Conservation (phyloP, 1,140 invertebrate genomes). For the Potamilus streckersoni region DNA sequence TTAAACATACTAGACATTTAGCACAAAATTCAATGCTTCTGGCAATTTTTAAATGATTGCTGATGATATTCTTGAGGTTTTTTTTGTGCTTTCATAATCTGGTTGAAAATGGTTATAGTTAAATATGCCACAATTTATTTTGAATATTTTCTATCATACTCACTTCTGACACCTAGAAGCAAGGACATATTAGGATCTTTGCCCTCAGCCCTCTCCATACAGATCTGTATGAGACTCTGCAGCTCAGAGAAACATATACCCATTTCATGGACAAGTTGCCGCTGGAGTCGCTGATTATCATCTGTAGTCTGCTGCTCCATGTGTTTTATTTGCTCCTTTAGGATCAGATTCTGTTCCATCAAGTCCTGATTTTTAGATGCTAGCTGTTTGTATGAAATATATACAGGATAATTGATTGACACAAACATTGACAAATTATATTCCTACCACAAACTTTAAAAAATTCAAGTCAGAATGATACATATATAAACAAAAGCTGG, state of each 20-base stretch:
- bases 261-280: constrained; percentile 53
- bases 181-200: constrained; percentile 62
- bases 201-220: constrained; percentile 55
- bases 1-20: no score
- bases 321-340: constrained; percentile 53
- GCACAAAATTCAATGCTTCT: no score
- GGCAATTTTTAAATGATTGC: no score
- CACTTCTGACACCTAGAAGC: constrained; percentile 57
- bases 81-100: no score
- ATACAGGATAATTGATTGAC: no score
- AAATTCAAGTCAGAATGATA: no score
- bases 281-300: constrained; percentile 46
- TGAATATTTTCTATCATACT: constrained; percentile 9
- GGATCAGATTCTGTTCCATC: constrained; percentile 52
- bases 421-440: no score
- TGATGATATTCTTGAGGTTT: no score
- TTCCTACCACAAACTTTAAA: no score
- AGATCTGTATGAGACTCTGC: constrained; percentile 58
- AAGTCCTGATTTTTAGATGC: constrained; percentile 56
- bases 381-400: constrained; percentile 39
- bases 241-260: constrained; percentile 60
- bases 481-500: no score
- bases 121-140: no score
- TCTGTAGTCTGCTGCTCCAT: constrained; percentile 44
- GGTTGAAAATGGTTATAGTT: no score